These are phyloP conservation scores for Cyphomyrus discorhynchus DNA, from an alignment of 2,113 vertebrate genomes.

Conservation along the genomic window DNA sequence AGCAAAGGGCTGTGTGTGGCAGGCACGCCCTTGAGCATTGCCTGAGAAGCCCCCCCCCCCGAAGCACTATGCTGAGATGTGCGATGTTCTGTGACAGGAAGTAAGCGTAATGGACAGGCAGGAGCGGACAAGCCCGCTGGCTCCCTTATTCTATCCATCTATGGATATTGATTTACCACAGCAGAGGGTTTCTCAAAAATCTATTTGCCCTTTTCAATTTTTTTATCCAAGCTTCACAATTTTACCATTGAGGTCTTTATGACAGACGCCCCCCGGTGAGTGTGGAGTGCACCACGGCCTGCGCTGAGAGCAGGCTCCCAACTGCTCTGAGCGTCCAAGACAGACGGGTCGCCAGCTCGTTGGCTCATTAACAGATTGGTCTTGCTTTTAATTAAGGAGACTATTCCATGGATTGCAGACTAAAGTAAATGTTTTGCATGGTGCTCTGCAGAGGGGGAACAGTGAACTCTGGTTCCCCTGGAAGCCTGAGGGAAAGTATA, in stretches of 20 bases:
- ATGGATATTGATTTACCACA: constrained; percentile 26
- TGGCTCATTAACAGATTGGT: constrained; percentile 29
- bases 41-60: background rate
- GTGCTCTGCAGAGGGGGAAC: background rate
- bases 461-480: background rate
- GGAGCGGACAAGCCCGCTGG: background rate
- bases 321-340: background rate
- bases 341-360: background rate
- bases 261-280: background rate
- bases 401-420: constrained; percentile 5
- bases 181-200: constrained; percentile 25
- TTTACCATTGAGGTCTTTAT: constrained; percentile 7
- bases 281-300: too few relatives aligned
- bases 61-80: background rate
- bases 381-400: constrained; percentile 25
- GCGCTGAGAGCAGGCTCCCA: background rate
- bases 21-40: background rate
- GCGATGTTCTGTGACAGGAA: constrained; percentile 7
- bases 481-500: background rate
- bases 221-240: constrained; percentile 5
- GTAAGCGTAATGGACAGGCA: background rate
- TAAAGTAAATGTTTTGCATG: background rate
- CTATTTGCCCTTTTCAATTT: constrained; percentile 19
- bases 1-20: background rate
- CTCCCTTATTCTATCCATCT: constrained; percentile 2